These are phyloP conservation scores for Gnathonemus longibarbis DNA, from an alignment of 2,113 vertebrate species.

Conservation along the genomic window DNA sequence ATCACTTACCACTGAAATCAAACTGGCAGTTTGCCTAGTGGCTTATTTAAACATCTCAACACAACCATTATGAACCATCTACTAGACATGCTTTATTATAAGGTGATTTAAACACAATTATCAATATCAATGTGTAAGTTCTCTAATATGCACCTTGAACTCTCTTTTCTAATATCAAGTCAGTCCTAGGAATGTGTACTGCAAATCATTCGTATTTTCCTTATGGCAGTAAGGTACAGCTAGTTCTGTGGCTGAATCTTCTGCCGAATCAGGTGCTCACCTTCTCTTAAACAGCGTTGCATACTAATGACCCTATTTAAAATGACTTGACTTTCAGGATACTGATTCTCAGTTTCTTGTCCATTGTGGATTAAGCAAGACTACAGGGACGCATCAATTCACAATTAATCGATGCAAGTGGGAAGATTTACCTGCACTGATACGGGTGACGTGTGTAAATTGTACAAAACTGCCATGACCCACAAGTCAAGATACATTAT, in stretches of 20 bases:
- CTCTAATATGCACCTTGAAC: neutral
- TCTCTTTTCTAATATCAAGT: neutral
- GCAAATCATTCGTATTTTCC: neutral
- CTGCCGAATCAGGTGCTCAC: neutral
- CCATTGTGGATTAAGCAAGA: neutral
- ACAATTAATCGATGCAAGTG: neutral
- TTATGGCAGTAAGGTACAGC: neutral
- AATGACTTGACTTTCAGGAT: neutral
- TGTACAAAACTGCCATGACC: conserved; percentile 3
- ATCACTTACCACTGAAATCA: neutral
- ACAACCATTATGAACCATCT: neutral
- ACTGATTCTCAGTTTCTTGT: neutral
- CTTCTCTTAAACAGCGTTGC: neutral
- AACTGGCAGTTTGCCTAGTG: neutral
- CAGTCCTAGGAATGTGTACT: neutral
- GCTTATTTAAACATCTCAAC: neutral
- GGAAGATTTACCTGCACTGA: neutral
- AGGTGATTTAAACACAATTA: neutral
- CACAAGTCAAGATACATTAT: neutral
- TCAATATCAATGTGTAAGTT: neutral
- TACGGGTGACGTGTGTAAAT: neutral
- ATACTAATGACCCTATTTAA: neutral
- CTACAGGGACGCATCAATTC: neutral
- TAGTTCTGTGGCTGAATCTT: neutral
- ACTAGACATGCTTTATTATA: neutral